These are phyloP conservation scores for Griposia aprilina DNA, from an alignment of 2,888 invertebrate genomes.

Conservation along the genomic window DNA sequence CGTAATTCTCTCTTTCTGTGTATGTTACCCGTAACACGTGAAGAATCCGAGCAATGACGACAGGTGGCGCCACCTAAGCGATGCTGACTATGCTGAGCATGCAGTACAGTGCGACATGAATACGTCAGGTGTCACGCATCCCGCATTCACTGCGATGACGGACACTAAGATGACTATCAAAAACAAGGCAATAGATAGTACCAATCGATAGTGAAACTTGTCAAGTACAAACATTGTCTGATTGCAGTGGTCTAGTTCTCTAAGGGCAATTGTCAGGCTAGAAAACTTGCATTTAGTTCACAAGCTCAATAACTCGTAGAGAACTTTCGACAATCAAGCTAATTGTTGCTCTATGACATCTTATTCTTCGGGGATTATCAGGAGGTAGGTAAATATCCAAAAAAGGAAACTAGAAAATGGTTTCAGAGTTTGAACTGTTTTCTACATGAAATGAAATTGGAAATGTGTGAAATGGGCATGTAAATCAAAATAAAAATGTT, in stretches of 20 bases:
- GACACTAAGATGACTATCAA: background rate
- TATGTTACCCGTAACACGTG: constrained; percentile 25
- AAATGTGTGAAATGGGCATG: background rate
- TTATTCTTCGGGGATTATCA: background rate
- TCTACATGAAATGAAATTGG: background rate
- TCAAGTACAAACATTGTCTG: background rate
- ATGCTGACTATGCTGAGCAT: background rate
- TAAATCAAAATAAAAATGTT: background rate
- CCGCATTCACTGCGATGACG: constrained; percentile 16
- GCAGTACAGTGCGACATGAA: constrained; percentile 37
- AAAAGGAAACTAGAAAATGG: background rate
- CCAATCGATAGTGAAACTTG: background rate
- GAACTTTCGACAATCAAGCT: background rate
- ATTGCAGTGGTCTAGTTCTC: background rate
- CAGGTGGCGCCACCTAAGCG: constrained; percentile 55
- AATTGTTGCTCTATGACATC: background rate
- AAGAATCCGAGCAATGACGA: constrained; percentile 37
- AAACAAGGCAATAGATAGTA: constrained; percentile 1
- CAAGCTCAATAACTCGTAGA: background rate
- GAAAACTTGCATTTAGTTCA: background rate
- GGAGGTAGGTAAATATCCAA: no score
- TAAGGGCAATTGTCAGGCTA: background rate
- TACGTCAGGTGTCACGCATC: constrained; percentile 36
- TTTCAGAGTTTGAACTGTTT: background rate
- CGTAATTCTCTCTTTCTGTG: constrained; percentile 19